Evolutionary conservation across 2,888 invertebrate genomes (phyloP).

Genomic region (Pegoplata infirma): DNA sequence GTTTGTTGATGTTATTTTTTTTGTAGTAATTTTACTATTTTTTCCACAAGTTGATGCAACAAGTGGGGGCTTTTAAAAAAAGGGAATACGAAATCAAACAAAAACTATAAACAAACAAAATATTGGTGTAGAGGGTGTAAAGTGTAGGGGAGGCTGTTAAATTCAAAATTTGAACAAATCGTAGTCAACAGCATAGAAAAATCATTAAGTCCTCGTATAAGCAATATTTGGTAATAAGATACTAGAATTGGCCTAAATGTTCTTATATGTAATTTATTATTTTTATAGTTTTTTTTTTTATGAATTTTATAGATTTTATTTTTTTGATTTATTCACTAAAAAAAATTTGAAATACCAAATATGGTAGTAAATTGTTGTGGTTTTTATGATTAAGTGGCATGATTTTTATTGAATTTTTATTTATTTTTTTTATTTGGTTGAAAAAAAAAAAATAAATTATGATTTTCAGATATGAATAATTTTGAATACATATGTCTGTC

Average conservation of each 20-base stretch:
- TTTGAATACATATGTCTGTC: too few relatives aligned
- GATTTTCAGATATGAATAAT: slow-evolving; percentile 26
- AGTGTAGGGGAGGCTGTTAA: not conserved
- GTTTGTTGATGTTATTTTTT: slow-evolving; percentile 16
- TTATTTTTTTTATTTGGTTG: not conserved
- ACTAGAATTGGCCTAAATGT: slow-evolving; percentile 49
- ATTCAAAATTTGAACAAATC: not conserved
- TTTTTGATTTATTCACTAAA: slow-evolving; percentile 37
- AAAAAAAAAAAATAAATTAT: slow-evolving; percentile 30
- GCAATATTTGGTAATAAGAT: slow-evolving; percentile 53
- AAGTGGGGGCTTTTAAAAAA: slow-evolving; percentile 21
- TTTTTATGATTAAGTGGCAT: slow-evolving; percentile 46
- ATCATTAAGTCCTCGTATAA: slow-evolving; percentile 18
- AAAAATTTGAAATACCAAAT: slow-evolving; percentile 40
- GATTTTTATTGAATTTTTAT: not conserved
- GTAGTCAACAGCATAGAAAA: not conserved
- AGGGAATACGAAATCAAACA: not conserved
- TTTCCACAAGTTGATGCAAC: slow-evolving; percentile 21
- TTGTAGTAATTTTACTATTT: slow-evolving; percentile 21
- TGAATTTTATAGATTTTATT: slow-evolving; percentile 25
- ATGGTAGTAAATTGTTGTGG: slow-evolving; percentile 37
- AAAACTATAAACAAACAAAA: not conserved
- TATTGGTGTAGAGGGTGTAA: not conserved
- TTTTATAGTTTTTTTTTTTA: slow-evolving; percentile 31
- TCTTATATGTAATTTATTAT: slow-evolving; percentile 26